These are phyloP conservation scores for Salarias fasciatus DNA, from an alignment of 2,797 vertebrate genomes.

Conservation along the genomic window DNA sequence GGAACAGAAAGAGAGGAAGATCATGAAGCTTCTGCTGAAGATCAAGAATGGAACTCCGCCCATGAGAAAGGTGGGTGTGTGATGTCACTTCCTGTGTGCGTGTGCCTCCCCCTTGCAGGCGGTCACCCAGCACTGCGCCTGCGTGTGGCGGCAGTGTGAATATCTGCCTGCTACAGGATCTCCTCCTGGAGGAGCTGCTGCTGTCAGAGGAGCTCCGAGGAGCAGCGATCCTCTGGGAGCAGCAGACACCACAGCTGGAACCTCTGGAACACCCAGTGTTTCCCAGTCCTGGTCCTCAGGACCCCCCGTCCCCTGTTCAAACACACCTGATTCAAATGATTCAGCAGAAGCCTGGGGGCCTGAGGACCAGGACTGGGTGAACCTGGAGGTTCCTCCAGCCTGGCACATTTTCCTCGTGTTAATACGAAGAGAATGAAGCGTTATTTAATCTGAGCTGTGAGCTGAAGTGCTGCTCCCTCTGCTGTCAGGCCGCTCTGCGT, in stretches of 20 bases:
- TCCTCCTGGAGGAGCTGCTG: slow-evolving; percentile 33
- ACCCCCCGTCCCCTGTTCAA: no score
- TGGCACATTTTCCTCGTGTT: no score
- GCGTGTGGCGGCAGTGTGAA: slow-evolving; percentile 51
- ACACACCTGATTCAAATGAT: no score
- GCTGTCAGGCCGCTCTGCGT: slow-evolving; percentile 90
- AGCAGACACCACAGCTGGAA: slow-evolving; percentile 14
- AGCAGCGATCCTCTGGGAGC: slow-evolving; percentile 33
- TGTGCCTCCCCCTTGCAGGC: slow-evolving; percentile 20
- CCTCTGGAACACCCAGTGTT: no score
- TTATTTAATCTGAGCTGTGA: no score
- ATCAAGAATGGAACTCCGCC: slow-evolving; percentile 99
- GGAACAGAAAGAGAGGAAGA: slow-evolving; percentile 99
- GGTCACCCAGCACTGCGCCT: slow-evolving; percentile 57
- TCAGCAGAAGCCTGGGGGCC: no score
- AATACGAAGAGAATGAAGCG: no score
- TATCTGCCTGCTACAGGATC: slow-evolving; percentile 18
- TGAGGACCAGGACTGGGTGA: no score
- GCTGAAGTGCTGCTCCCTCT: no score
- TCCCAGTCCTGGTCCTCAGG: no score
- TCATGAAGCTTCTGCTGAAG: slow-evolving; percentile 98
- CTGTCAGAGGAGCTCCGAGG: slow-evolving; percentile 20
- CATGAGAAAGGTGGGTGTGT: slow-evolving; percentile 91
- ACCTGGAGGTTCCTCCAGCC: no score
- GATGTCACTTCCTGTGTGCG: not conserved